Evolutionary conservation across 2,113 vertebrate species (phyloP).

Genomic region (Semnornis frantzii): DNA sequence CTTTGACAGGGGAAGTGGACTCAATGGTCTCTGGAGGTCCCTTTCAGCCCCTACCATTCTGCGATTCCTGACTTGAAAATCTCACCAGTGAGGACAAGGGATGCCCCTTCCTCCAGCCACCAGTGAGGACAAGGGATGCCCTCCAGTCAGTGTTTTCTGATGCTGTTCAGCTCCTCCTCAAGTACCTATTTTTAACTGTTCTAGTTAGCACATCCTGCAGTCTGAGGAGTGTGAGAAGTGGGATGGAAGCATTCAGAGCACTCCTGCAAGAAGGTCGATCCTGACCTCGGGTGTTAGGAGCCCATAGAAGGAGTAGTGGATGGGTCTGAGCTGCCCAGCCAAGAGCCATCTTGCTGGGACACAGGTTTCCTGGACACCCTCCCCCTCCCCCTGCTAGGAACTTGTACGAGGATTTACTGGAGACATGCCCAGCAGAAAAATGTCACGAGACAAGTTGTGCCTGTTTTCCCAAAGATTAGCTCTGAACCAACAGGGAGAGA

Average conservation of each 20-base stretch:
- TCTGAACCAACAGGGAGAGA: neutral
- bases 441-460: neutral
- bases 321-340: neutral
- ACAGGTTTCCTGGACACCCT: neutral
- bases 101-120: neutral
- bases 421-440: neutral
- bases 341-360: neutral
- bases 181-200: neutral
- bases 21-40: no score
- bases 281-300: rapidly evolving
- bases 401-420: neutral
- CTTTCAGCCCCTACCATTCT: no score
- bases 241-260: neutral
- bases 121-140: no score
- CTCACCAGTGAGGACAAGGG: neutral
- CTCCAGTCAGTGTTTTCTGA: neutral
- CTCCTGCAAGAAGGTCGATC: neutral
- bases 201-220: neutral
- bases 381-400: neutral
- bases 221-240: neutral
- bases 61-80: neutral
- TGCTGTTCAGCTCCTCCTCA: neutral
- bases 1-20: neutral
- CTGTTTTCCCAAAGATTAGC: neutral
- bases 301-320: neutral